phyloP scores from a whole-genome alignment of 2,888 invertebrate genomes.

The Nasonovia ribisnigri region DNA sequence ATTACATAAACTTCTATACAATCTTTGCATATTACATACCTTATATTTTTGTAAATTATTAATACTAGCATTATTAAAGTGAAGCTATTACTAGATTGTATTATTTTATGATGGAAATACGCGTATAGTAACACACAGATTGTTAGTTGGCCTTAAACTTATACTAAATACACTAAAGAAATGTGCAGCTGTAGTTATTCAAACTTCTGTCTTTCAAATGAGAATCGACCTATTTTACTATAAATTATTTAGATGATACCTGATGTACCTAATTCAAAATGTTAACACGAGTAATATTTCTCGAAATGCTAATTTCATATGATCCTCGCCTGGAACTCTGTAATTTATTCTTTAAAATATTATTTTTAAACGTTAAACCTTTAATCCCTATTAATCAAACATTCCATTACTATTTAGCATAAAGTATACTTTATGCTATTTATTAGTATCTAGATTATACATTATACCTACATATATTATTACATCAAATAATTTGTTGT shows the following conservation, averaged over 20 bases:
- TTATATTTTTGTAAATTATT: background rate
- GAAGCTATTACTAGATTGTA: background rate
- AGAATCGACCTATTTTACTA: too few relatives aligned
- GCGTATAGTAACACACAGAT: background rate
- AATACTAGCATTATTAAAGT: background rate
- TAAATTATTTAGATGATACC: too few relatives aligned
- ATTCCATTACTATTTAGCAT: too few relatives aligned
- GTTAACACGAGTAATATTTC: too few relatives aligned
- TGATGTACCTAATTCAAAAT: too few relatives aligned
- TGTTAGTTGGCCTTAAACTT: background rate
- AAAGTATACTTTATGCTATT: too few relatives aligned
- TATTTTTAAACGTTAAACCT: background rate
- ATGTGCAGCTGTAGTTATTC: too few relatives aligned
- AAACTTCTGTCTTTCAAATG: too few relatives aligned
- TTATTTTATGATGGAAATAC: background rate
- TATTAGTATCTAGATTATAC: background rate
- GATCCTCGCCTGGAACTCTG: background rate
- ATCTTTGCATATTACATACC: background rate
- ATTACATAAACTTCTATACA: background rate
- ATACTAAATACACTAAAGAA: too few relatives aligned
- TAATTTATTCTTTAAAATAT: background rate
- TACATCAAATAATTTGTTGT: background rate
- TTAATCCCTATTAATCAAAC: background rate
- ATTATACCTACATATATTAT: background rate
- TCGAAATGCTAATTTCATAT: background rate